A percentile compares a stretch with the other conserved stretches of the same genome.
phyloP scores from a whole-genome alignment of 2,888 invertebrate species.

The Abrostola triplasia region DNA sequence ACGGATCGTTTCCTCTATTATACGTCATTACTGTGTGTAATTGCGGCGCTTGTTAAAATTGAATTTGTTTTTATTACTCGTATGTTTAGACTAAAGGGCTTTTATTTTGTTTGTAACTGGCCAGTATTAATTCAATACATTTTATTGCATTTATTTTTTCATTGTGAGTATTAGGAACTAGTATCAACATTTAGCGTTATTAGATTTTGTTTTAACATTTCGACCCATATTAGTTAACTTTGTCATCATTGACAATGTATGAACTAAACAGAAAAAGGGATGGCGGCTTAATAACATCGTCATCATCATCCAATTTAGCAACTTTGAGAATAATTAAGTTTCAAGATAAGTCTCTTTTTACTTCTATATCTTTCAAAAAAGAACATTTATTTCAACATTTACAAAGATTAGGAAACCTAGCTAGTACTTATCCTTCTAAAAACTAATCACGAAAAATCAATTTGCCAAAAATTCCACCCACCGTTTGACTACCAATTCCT shows the following conservation, averaged over 20 bases:
- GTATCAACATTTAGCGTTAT: too few species aligned
- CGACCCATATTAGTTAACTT: too few species aligned
- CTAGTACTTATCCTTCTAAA: not conserved
- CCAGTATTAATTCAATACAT: conserved; percentile 2
- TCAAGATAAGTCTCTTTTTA: too few species aligned
- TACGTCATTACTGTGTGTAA: conserved; percentile 42
- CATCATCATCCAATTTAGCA: too few species aligned
- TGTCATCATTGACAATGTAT: too few species aligned
- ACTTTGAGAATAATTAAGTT: too few species aligned
- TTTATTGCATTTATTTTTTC: not conserved
- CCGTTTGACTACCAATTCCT: conserved; percentile 37
- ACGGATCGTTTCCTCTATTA: conserved; percentile 33
- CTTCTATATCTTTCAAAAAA: too few species aligned
- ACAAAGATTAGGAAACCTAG: too few species aligned
- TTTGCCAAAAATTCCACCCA: conserved; percentile 30
- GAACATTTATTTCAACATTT: too few species aligned
- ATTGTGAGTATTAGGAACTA: not conserved
- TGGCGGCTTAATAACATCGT: too few species aligned
- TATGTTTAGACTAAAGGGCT: conserved; percentile 24
- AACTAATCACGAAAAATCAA: conserved; percentile 31
- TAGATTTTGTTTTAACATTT: too few species aligned
- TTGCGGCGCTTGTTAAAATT: conserved; percentile 47
- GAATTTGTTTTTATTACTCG: conserved; percentile 42
- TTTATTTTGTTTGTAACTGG: conserved; percentile 31
- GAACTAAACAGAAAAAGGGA: too few species aligned